Evolutionary conservation across 2,113 vertebrate species (phyloP).

Genomic region (Calyptomena viridis): DNA sequence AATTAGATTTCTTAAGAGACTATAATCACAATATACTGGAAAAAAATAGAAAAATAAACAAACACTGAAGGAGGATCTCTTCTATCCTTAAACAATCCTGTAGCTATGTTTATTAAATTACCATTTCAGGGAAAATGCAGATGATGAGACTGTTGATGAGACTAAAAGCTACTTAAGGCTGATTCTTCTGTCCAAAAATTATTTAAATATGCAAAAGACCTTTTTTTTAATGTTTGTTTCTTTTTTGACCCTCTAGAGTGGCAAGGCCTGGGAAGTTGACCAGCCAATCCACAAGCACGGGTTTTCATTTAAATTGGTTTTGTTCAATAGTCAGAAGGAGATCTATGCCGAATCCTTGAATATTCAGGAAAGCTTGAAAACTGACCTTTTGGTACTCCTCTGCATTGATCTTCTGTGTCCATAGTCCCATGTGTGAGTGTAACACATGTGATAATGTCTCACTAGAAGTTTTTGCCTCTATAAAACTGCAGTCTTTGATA

Average conservation of each 20-base stretch:
- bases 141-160: background rate
- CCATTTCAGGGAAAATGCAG: background rate
- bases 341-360: background rate
- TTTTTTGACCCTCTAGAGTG: background rate
- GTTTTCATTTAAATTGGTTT: background rate
- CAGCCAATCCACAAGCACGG: background rate
- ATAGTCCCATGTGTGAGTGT: background rate
- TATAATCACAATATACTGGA: background rate
- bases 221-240: background rate
- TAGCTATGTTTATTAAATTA: background rate
- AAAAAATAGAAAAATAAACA: background rate
- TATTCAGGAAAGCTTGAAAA: constrained; percentile 28
- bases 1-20: background rate
- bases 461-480: background rate
- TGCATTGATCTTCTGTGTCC: background rate
- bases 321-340: background rate
- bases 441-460: background rate
- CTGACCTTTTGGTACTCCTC: background rate
- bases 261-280: background rate
- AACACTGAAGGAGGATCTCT: background rate
- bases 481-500: background rate
- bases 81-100: background rate
- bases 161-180: background rate
- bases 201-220: background rate
- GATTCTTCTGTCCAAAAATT: background rate